Conservation (phyloP, 1,140 invertebrate genomes). For the Drepana arcuata region DNA sequence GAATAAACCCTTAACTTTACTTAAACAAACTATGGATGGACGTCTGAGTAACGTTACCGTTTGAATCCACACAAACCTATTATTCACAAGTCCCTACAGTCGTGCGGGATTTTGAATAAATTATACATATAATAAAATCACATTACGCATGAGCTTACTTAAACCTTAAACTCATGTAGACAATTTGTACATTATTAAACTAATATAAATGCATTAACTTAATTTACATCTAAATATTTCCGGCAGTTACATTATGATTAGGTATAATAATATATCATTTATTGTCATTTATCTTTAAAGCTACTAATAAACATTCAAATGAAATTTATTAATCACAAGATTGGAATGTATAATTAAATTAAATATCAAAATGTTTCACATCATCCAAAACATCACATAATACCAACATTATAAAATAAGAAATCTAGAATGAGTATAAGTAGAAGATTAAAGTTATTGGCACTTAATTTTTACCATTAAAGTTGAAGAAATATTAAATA, state of each 20-base stretch:
- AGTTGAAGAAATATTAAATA: background rate
- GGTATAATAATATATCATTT: too few species aligned
- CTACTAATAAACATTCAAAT: too few species aligned
- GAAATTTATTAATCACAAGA: too few species aligned
- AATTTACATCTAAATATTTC: constrained; percentile 23
- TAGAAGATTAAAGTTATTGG: constrained; percentile 5
- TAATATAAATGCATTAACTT: constrained; percentile 57
- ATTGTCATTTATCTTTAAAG: constrained; percentile 40
- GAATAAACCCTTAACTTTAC: constrained; percentile 7
- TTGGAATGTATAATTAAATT: too few species aligned
- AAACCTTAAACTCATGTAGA: constrained; percentile 45
- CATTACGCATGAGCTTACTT: constrained; percentile 49
- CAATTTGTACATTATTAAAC: constrained; percentile 60
- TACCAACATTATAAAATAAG: too few species aligned
- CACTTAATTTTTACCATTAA: constrained; percentile 2
- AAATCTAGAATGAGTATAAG: constrained; percentile 3
- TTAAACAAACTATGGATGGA: constrained; percentile 25
- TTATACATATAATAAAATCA: constrained; percentile 42
- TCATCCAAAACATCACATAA: too few species aligned
- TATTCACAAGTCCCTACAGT: too few species aligned
- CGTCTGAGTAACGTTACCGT: constrained; percentile 14
- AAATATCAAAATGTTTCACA: too few species aligned
- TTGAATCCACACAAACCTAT: constrained; percentile 13
- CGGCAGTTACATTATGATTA: too few species aligned
- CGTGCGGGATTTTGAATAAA: too few species aligned